A percentile compares a stretch with the other conserved stretches of the same genome.
phyloP scores from a whole-genome alignment of 2,888 invertebrate genomes.

The Omphaloscelis lunosa region DNA sequence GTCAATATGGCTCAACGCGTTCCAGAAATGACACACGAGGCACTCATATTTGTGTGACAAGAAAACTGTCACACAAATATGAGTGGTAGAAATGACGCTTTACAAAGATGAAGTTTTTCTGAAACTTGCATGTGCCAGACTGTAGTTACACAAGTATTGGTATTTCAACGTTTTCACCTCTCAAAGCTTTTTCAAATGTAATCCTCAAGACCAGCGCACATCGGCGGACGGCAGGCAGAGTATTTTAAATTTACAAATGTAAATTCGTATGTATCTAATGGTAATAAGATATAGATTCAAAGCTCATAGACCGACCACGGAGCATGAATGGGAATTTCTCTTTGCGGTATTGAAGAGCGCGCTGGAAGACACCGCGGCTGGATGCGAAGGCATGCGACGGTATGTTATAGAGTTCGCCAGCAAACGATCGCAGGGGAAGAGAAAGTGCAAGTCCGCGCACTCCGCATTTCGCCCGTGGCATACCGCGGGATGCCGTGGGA shows the following conservation, averaged over 20 bases:
- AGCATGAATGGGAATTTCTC: neutral
- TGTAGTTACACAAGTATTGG: neutral
- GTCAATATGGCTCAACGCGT: neutral
- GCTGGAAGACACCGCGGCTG: neutral
- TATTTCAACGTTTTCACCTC: too few relatives aligned
- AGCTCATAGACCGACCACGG: neutral
- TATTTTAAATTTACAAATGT: neutral
- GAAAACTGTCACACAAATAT: neutral
- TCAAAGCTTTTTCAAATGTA: neutral
- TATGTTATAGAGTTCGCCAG: neutral
- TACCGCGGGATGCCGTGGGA: neutral
- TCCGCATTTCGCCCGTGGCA: neutral
- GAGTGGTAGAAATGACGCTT: neutral
- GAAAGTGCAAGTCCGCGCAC: neutral
- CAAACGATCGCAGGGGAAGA: neutral
- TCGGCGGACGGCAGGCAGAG: neutral
- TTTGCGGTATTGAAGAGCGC: neutral
- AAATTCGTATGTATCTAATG: neutral
- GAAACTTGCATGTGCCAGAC: neutral
- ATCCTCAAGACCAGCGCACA: neutral
- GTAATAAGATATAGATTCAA: neutral
- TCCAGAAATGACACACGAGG: neutral
- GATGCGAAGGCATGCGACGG: neutral
- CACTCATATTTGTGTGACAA: too few relatives aligned
- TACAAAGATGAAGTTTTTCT: neutral